Base-by-base conservation (phyloP, 1,140 invertebrate genomes). In the Wasmannia auropunctata region DNA sequence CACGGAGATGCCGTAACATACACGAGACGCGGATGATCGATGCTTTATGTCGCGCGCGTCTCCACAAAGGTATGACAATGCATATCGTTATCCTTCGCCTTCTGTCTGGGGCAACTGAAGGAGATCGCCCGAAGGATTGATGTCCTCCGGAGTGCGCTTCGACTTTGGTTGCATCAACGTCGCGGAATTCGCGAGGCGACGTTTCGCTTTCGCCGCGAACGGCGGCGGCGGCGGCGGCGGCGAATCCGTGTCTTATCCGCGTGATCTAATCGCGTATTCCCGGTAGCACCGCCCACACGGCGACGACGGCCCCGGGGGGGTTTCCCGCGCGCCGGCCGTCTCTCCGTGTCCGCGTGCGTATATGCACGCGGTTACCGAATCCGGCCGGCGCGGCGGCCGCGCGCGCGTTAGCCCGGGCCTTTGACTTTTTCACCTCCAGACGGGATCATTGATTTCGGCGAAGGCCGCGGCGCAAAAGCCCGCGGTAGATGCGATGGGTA, bases 401-500 rank as follows among this genome's bases (percentile, higher is more conserved):
- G 37, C n/a, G 37, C 37, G 31, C 56, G 60, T 3, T n/a, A 54
- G 75, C 43, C 56, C 67, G 74, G 65, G 86, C 67, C 87, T 69
- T 90, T 90, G 88, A 90, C 90, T 87, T 85, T 89, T 88, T 90
- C 90, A 91, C 91, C 91, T 92, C 89, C 81, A 91, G 91, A 92
- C 91, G 72, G 79, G 81, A 87, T 76, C 87, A 87, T 90, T 85
- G 90, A 88, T 89, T 88, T 85, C 67, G 37, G 43, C 79, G 65
- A 88, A 89, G 88, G 83, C 83, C 87, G 60, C 54, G 70, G 11
- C 43, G 69, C 72, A 85, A 70, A 79, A 85, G 49, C 51, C 2
- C 31, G 65, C n/a, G n/a, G n/a, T n/a, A n/a, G n/a, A n/a, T n/a
- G n/a, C n/a, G n/a, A n/a, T n/a, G n/a, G n/a, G n/a, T n/a, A 11